Evolutionary conservation across 2,888 invertebrate species (phyloP).

Genomic region (Cyclophora punctaria): DNA sequence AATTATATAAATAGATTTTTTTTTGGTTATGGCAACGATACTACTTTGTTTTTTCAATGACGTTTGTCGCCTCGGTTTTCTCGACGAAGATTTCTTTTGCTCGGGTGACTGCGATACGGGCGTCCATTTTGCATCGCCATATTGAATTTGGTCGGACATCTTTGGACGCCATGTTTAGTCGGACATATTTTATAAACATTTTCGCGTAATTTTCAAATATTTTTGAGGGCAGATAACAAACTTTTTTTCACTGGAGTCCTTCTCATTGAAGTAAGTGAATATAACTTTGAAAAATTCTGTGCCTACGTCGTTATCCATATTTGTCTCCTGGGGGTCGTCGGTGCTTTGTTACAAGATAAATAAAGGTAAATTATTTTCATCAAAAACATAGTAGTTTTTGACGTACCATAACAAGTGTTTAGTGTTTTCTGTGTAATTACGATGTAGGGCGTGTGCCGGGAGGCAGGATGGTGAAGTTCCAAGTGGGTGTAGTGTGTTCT

Average conservation of each 20-base stretch:
- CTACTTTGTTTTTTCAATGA: slow-evolving; percentile 20
- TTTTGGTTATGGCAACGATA: slow-evolving; percentile 32
- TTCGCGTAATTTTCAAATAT: slow-evolving; percentile 77
- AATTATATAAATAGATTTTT: not conserved
- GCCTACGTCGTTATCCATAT: slow-evolving; percentile 64
- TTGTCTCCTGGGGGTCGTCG: slow-evolving; percentile 63
- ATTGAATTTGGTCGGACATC: slow-evolving; percentile 78
- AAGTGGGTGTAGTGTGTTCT: slow-evolving; percentile 35
- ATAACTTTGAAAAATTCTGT: slow-evolving; percentile 56
- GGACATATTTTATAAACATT: slow-evolving; percentile 85
- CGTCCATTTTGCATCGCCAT: slow-evolving; percentile 76
- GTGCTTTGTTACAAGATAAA: slow-evolving; percentile 73
- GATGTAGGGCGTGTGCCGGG: slow-evolving; percentile 25
- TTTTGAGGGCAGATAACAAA: slow-evolving; percentile 66
- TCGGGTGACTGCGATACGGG: slow-evolving; percentile 44
- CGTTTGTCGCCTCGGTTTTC: slow-evolving; percentile 40
- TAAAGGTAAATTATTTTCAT: slow-evolving; percentile 71
- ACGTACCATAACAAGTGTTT: slow-evolving; percentile 70
- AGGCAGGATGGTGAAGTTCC: slow-evolving; percentile 54
- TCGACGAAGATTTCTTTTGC: slow-evolving; percentile 31
- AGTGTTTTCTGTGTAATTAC: slow-evolving; percentile 62
- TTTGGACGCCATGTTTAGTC: slow-evolving; percentile 84
- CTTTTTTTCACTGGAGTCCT: slow-evolving; percentile 68
- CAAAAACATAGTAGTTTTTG: slow-evolving; percentile 67
- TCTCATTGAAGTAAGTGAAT: slow-evolving; percentile 51